These are phyloP conservation scores for Champsocephalus esox DNA, from an alignment of 2,797 vertebrate species.

Conservation along the genomic window DNA sequence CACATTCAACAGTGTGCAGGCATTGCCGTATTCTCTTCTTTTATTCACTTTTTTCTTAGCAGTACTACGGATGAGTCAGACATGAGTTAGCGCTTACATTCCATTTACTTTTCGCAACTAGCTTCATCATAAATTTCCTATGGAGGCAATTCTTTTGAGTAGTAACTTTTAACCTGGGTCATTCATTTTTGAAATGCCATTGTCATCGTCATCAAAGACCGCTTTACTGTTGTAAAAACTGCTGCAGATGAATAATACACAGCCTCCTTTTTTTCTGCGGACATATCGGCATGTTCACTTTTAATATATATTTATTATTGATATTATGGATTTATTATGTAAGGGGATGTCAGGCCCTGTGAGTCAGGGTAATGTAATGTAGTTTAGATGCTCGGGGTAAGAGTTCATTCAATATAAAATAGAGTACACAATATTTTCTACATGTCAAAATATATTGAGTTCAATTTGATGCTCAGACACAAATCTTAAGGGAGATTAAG, in stretches of 20 bases:
- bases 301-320: conserved; percentile 75
- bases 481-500: conserved; percentile 44
- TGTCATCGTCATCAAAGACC: conserved; percentile 77
- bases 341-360: conserved; percentile 48
- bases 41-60: conserved; percentile 69
- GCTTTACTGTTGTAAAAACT: conserved; percentile 62
- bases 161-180: conserved; percentile 72
- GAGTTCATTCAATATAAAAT: conserved; percentile 47
- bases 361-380: conserved; percentile 53
- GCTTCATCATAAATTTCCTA: conserved; percentile 76
- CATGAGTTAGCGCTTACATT: conserved; percentile 70
- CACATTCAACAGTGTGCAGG: conserved; percentile 63
- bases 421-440: conserved; percentile 57
- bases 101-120: conserved; percentile 74
- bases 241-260: conserved; percentile 74
- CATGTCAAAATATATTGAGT: conserved; percentile 58
- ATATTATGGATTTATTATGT: conserved; percentile 70
- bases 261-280: conserved; percentile 47
- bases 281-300: conserved; percentile 67
- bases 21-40: conserved; percentile 69
- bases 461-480: conserved; percentile 51
- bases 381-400: conserved; percentile 39
- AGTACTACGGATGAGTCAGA: conserved; percentile 65
- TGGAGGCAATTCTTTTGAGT: conserved; percentile 68
- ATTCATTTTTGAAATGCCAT: conserved; percentile 78